phyloP scores from a whole-genome alignment of 2,113 vertebrate species.

The Bujurquina vittata region DNA sequence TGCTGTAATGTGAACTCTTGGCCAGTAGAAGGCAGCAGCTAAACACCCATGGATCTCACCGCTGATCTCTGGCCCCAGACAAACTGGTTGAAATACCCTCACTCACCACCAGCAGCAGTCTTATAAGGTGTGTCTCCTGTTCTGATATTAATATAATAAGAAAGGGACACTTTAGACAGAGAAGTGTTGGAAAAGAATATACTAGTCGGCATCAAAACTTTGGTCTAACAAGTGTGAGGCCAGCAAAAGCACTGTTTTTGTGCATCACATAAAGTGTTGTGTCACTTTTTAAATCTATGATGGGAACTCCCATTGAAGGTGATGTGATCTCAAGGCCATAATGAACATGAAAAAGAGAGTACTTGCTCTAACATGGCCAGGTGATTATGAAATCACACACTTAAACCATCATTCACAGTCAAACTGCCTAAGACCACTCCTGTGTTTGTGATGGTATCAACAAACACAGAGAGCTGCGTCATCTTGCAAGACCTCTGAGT shows the following conservation, averaged over 20 bases:
- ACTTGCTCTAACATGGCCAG: background rate
- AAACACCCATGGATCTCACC: background rate
- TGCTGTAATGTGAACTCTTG: background rate
- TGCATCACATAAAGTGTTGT: background rate
- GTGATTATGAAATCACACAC: conserved; percentile 41
- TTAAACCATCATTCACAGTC: conserved; percentile 15
- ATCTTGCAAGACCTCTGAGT: conserved; percentile 46
- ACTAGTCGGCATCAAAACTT: background rate
- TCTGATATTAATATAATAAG: background rate
- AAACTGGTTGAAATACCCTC: background rate
- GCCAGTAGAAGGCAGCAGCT: conserved; percentile 42
- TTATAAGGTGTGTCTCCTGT: background rate
- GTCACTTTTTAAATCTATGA: background rate
- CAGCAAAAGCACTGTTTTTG: background rate
- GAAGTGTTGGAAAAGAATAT: background rate
- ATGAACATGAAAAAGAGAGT: background rate
- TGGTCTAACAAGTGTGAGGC: background rate
- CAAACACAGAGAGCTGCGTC: conserved; percentile 45
- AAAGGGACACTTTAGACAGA: background rate
- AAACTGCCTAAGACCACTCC: conserved; percentile 49
- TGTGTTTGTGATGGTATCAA: conserved; percentile 47
- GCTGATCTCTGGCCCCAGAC: no score
- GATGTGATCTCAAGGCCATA: background rate
- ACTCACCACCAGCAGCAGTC: background rate
- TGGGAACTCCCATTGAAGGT: background rate